phyloP scores from a whole-genome alignment of 2,113 vertebrate species.

The Rhea americana region DNA sequence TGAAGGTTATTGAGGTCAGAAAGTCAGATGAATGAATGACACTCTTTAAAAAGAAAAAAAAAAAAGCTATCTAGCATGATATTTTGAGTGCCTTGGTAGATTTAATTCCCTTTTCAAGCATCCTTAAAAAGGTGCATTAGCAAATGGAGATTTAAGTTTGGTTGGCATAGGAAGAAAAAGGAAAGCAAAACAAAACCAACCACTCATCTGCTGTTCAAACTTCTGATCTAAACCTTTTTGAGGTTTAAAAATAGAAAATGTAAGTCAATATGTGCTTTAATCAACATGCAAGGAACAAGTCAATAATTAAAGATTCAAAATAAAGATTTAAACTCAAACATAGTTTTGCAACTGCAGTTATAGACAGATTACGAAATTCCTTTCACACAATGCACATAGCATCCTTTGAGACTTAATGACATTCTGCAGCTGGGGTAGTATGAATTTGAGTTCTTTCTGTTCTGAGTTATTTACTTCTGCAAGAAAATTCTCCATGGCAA shows the following conservation, averaged over 20 bases:
- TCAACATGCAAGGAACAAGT: conserved; percentile 29
- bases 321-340: conserved; percentile 53
- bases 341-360: conserved; percentile 67
- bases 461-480: conserved; percentile 68
- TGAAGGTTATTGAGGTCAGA: conserved; percentile 27
- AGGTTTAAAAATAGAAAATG: conserved; percentile 47
- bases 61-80: neutral
- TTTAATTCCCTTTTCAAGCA: conserved; percentile 30
- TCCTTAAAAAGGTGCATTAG: conserved; percentile 21
- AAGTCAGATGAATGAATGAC: conserved; percentile 42
- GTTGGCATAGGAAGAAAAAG: conserved; percentile 44
- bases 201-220: neutral
- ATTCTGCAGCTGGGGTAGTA: conserved; percentile 71
- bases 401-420: conserved; percentile 76
- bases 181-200: conserved; percentile 36
- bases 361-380: conserved; percentile 69
- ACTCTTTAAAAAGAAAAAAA: neutral
- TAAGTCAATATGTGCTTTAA: conserved; percentile 11
- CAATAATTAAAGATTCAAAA: conserved; percentile 43
- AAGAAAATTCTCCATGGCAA: conserved; percentile 72
- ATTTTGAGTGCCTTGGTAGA: neutral
- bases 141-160: conserved; percentile 27
- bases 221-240: conserved; percentile 10
- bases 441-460: conserved; percentile 66
- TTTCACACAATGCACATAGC: conserved; percentile 69